Percentiles rank a stretch among this genome's conserved stretches.
Evolutionary conservation across 1,140 invertebrate species (phyloP).

Genomic region (Nephila pilipes): DNA sequence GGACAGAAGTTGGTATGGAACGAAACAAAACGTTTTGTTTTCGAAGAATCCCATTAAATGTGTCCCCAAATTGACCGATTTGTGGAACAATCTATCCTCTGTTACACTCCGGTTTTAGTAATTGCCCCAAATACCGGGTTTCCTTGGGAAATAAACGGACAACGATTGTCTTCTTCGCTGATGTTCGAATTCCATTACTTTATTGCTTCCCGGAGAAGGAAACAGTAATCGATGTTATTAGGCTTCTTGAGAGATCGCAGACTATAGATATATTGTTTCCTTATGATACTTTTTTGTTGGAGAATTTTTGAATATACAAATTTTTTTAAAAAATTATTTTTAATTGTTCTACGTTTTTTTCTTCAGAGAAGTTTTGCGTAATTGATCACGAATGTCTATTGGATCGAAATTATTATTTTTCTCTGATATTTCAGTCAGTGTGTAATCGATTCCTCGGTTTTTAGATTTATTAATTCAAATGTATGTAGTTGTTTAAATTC

Average conservation of each 20-base stretch:
- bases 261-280: too few species aligned
- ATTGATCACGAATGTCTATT: too few species aligned
- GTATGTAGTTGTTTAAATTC: too few species aligned
- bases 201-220: not conserved
- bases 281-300: too few species aligned
- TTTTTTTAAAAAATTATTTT: too few species aligned
- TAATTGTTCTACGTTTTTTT: too few species aligned
- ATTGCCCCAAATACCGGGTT: constrained; percentile 20
- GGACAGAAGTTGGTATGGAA: not conserved
- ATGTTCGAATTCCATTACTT: constrained; percentile 6
- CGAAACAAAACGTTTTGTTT: not conserved
- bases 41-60: not conserved
- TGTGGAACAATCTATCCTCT: not conserved
- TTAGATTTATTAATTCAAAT: too few species aligned
- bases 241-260: not conserved
- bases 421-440: too few species aligned
- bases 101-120: not conserved
- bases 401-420: too few species aligned
- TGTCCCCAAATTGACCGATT: not conserved
- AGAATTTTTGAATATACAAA: too few species aligned
- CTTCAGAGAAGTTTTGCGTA: too few species aligned
- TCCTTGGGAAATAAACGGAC: not conserved
- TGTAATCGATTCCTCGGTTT: too few species aligned
- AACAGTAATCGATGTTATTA: not conserved
- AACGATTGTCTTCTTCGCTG: not conserved